Evolutionary conservation across 2,888 invertebrate genomes (phyloP).

Genomic region (Polydrusus pterygomalis): DNA sequence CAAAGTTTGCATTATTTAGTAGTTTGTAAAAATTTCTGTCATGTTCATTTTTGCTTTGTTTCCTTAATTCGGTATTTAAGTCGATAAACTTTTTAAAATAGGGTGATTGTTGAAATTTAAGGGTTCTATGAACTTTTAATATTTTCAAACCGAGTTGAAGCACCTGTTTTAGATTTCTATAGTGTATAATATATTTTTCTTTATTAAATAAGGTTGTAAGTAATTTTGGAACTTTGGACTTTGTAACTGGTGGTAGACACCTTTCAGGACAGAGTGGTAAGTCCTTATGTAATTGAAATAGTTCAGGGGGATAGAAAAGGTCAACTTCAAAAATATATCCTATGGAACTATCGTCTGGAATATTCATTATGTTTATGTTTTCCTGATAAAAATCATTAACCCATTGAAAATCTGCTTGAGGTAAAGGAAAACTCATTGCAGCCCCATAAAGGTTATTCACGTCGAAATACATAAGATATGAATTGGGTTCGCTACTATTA

Average conservation of each 20-base stretch:
- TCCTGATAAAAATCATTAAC: constrained; percentile 6
- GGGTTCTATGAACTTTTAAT: constrained; percentile 24
- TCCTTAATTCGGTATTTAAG: constrained; percentile 37
- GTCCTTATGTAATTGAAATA: constrained; percentile 31
- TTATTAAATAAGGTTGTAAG: constrained; percentile 22
- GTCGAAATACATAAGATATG: constrained; percentile 1
- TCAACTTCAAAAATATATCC: constrained; percentile 29
- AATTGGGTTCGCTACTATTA: too few relatives aligned
- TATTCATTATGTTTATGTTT: constrained; percentile 38
- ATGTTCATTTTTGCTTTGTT: constrained; percentile 30
- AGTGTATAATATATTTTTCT: constrained; percentile 32
- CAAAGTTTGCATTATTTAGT: constrained; percentile 37
- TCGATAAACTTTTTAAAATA: constrained; percentile 40
- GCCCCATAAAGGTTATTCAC: constrained; percentile 30
- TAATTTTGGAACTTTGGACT: constrained; percentile 28
- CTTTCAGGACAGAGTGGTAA: constrained; percentile 26
- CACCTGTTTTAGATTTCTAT: constrained; percentile 24
- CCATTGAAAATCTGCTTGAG: background rate
- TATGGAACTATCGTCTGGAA: constrained; percentile 27
- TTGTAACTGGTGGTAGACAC: constrained; percentile 18
- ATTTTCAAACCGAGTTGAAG: constrained; percentile 26
- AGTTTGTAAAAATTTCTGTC: constrained; percentile 38
- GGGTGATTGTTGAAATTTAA: constrained; percentile 33
- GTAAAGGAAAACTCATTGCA: constrained; percentile 10
- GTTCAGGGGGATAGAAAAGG: constrained; percentile 8